Percentiles rank a stretch among this genome's conserved stretches.
These are phyloP conservation scores for Odontesthes bonariensis DNA, from an alignment of 2,113 vertebrate species.

Conservation along the genomic window DNA sequence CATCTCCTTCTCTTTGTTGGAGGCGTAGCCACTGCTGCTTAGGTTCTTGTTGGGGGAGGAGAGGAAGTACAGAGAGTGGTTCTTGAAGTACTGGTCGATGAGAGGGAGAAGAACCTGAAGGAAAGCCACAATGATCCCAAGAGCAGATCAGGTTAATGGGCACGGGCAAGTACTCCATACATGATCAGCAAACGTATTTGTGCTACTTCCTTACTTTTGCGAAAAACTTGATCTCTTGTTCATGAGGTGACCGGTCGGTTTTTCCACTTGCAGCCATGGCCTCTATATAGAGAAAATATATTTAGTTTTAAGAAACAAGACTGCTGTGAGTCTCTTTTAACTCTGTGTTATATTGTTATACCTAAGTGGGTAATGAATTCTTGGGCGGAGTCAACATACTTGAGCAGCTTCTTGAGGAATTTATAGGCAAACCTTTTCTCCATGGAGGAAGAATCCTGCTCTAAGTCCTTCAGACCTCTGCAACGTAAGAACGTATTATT, in stretches of 20 bases:
- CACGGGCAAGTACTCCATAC: background rate
- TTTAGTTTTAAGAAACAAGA: background rate
- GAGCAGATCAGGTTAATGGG: background rate
- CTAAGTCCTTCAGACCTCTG: constrained; percentile 92
- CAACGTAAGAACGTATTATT: constrained; percentile 16
- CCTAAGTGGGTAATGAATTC: constrained; percentile 97
- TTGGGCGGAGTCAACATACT: constrained; percentile 96
- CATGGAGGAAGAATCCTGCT: constrained; percentile 95
- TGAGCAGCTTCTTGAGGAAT: constrained; percentile 97
- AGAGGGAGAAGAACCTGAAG: constrained; percentile 95
- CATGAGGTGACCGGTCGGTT: constrained; percentile 94
- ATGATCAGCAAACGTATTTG: background rate
- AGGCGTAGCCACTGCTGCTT: constrained; percentile 96
- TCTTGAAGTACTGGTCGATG: constrained; percentile 99
- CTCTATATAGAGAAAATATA: constrained; percentile 81
- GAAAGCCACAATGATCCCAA: background rate
- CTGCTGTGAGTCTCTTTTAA: background rate
- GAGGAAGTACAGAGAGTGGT: constrained; percentile 96
- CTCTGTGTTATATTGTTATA: constrained; percentile 68
- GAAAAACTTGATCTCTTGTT: constrained; percentile 99
- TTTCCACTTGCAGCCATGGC: constrained; percentile 94
- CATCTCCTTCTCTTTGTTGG: constrained; percentile 99
- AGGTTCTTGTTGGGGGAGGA: constrained; percentile 94
- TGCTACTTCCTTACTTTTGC: constrained; percentile 88
- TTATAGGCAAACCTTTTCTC: constrained; percentile 98